Evolutionary conservation across 2,797 vertebrate genomes (phyloP).

Genomic region (Scomberomorus guttatus): DNA sequence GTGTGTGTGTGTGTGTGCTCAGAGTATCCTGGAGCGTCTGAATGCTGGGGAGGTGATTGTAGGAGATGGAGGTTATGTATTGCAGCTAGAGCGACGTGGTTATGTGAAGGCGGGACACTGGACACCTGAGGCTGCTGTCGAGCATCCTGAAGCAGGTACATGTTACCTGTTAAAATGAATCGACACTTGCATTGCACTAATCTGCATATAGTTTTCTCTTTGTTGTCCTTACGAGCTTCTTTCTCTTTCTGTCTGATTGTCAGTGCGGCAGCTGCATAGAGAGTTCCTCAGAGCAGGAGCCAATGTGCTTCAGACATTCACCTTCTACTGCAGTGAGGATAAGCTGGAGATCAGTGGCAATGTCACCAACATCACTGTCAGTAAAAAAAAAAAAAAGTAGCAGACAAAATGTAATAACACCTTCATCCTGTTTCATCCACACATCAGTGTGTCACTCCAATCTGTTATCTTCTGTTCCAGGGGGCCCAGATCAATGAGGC

Average conservation of each 20-base stretch:
- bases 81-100: constrained; percentile 91
- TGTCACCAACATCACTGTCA: constrained; percentile 82
- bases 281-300: constrained; percentile 94
- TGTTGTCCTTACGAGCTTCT: background rate
- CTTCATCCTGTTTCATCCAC: constrained; percentile 58
- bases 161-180: background rate
- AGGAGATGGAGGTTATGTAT: constrained; percentile 92
- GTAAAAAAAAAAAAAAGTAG: constrained; percentile 7
- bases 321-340: constrained; percentile 94
- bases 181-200: background rate
- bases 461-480: constrained; percentile 67
- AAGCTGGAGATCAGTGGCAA: constrained; percentile 94
- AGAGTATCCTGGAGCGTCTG: constrained; percentile 91
- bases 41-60: constrained; percentile 90
- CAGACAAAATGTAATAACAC: constrained; percentile 22
- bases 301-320: constrained; percentile 93
- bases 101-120: constrained; percentile 92
- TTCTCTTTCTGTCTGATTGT: background rate
- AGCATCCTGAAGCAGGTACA: constrained; percentile 92
- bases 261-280: constrained; percentile 93
- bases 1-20: background rate
- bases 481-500: constrained; percentile 92
- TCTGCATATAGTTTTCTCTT: background rate
- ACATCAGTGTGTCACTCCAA: background rate
- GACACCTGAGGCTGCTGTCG: constrained; percentile 92